Evolutionary conservation across 2,888 invertebrate species (phyloP), one percentile per base, ranked within the genome.

Genomic region (Epistrophe grossulariae): DNA sequence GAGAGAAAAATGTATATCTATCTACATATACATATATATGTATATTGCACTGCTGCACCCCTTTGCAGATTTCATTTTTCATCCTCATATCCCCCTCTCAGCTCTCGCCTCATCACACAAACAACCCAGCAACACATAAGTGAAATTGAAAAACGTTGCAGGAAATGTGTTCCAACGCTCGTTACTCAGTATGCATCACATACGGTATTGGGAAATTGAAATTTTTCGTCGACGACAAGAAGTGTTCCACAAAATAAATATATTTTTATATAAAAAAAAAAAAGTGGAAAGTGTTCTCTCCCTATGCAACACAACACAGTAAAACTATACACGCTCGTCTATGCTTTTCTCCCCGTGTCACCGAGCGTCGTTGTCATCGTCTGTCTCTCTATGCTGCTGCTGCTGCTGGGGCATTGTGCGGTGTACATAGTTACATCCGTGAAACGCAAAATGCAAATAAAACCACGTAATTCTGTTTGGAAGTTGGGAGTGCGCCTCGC

Each of bases 171-270:
- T 79, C 60, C 82, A 87, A 62, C 57, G 76, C 76, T 83, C 76
- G 79, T 80, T 84, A 77, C 79, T 87, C 87, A 83, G 82, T 87
- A 83, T 87, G 87, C 87, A 87, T 62, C 79, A 71, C 87, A 83
- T 87, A 79, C 79, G 50, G 48, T 83, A 87, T 87, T 83, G 87
- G 87, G 82, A 87, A 87, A 87, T 87, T 87, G 79, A 87, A 87
- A 87, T 83, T 87, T 87, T 87, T 83, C 87, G 71, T 66, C 82
- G 85, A 87, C 82, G 85, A 87, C 85, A 81, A 82, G 82, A 87
- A 87, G 78, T 83, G 82, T 87, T 87, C 79, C 87, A 87, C 40
- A 82, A 83, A 82, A 83, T 80, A 84, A 84, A 79, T 79, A 79
- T 52, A 59, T 76, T 66, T 60, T n/a, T n/a, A 38, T 31, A 28